Evolutionary conservation across 2,113 vertebrate species (phyloP), one percentile per base, ranked within the genome.

Genomic region (Prietella phreatophila): DNA sequence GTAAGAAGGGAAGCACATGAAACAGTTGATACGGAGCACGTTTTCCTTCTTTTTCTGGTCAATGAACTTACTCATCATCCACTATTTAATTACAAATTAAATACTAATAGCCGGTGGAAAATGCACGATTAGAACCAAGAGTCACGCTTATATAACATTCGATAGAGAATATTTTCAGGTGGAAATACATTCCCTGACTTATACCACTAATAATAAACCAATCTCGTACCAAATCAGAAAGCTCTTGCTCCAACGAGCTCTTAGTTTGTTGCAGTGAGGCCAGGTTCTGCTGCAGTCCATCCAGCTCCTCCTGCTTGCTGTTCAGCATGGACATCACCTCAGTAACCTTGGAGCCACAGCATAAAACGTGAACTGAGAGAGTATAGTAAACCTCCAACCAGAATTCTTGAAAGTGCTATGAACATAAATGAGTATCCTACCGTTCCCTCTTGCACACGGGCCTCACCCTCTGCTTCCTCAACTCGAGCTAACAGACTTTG

Each of bases 221-320:
- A 56, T 73, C 50, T 58, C 97, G 96, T 94, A 99, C 98, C 97
- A 98, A 90, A 89, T 87, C 88, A 91, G 92, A 94, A 87, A 97
- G 96, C 81, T 98, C 96, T 90, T 96, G 94, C 91, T 97, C 96
- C 94, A 97, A 92, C 92, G 93, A 89, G 87, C 95, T 94, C 90
- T 96, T 98, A 88, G 96, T 94, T 93, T 95, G 95, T 90, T 96
- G 95, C 91, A 95, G 92, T 90, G 93, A 92, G 90, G 93, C 91
- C 93, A 98, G 92, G 91, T 89, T 96, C 94, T 96, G 91, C 93
- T 97, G 96, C 91, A 97, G 95, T 58, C 94, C 92, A 87, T 94
- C 89, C 73, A 97, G 93, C 90, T 95, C 95, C 92, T 96, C 95
- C 92, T 96, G 95, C 93, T 94, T 95, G 76, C 87, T 93, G 91